Evolutionary conservation across 2,797 vertebrate species (phyloP).

Genomic region (Clarias laeviceps): DNA sequence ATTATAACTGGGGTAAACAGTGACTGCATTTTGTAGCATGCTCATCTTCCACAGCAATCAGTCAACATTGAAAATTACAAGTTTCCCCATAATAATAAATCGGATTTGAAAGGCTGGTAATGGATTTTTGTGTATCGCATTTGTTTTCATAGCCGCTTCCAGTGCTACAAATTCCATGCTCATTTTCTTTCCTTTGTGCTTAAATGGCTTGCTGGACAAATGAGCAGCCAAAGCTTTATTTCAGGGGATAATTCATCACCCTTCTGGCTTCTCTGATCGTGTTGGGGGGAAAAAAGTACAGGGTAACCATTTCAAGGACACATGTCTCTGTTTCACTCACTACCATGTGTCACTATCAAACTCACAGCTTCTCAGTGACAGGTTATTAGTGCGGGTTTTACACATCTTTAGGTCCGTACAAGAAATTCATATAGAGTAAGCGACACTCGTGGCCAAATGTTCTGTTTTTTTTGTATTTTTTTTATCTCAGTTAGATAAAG

Average conservation of each 20-base stretch:
- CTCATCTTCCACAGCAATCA: slow-evolving; percentile 26
- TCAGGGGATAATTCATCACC: slow-evolving; percentile 20
- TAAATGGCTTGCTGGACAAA: slow-evolving; percentile 31
- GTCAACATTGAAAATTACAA: not conserved
- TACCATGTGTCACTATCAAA: not conserved
- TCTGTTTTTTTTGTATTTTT: not conserved
- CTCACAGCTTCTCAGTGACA: not conserved
- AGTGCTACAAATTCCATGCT: slow-evolving; percentile 12
- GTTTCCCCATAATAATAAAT: slow-evolving; percentile 13
- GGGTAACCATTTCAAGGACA: slow-evolving; percentile 16
- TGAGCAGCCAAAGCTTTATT: slow-evolving; percentile 19
- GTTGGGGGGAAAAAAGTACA: not conserved
- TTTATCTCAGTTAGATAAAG: not conserved
- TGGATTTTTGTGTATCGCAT: slow-evolving; percentile 27
- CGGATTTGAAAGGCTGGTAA: slow-evolving; percentile 26
- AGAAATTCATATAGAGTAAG: not conserved
- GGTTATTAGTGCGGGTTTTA: not conserved
- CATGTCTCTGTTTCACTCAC: not conserved
- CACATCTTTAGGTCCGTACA: not conserved
- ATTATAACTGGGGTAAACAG: slow-evolving; percentile 11
- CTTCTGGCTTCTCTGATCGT: not conserved
- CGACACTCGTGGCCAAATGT: not conserved
- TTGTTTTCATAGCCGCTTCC: slow-evolving; percentile 4
- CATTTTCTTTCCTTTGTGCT: slow-evolving; percentile 15
- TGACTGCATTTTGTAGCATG: not conserved